These are phyloP conservation scores for Trisateles emortualis DNA, from an alignment of 2,888 invertebrate species.

Conservation along the genomic window DNA sequence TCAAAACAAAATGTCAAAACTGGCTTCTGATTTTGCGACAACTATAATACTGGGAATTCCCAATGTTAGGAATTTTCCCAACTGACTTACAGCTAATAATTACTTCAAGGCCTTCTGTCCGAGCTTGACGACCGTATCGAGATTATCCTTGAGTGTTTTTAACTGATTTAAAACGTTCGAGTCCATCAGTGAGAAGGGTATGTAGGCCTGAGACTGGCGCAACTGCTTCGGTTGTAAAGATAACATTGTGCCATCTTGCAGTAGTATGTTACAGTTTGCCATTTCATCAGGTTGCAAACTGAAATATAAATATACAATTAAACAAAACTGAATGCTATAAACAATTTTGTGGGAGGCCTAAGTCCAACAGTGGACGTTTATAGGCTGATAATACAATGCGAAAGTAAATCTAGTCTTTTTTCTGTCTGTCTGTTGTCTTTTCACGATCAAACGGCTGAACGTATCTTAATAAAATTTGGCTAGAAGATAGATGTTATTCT, in stretches of 20 bases:
- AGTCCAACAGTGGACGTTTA: no score
- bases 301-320: conserved; percentile 14
- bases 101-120: conserved; percentile 66
- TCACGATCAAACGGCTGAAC: no score
- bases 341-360: no score
- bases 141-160: conserved; percentile 80
- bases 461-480: no score
- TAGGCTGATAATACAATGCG: no score
- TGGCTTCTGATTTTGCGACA: no score
- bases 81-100: conserved; percentile 19
- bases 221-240: conserved; percentile 87
- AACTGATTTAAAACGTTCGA: conserved; percentile 77
- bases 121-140: conserved; percentile 74
- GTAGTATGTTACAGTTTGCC: conserved; percentile 89
- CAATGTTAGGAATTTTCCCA: conserved; percentile 15
- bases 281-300: conserved; percentile 82
- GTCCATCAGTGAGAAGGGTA: conserved; percentile 79
- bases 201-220: conserved; percentile 74
- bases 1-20: no score
- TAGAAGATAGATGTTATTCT: no score
- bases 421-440: no score
- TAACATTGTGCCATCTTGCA: conserved; percentile 88
- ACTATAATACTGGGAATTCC: conserved; percentile 4
- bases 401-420: no score
- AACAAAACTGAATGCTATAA: no score